These are phyloP conservation scores for Macrosiphum euphorbiae DNA, from an alignment of 2,888 invertebrate species.

Conservation along the genomic window DNA sequence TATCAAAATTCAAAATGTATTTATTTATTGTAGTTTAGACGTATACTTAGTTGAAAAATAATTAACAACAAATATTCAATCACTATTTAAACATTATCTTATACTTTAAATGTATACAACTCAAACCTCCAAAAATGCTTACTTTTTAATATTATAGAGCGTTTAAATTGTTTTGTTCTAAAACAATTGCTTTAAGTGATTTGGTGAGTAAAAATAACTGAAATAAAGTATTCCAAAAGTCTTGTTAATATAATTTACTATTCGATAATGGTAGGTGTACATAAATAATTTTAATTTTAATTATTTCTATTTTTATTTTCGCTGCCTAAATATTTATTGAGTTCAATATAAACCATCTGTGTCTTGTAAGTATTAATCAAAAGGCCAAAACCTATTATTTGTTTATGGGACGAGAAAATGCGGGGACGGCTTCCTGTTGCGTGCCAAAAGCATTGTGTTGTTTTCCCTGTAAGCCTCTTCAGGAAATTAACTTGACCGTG, in stretches of 20 bases:
- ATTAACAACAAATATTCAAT: neutral
- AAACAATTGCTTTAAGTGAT: neutral
- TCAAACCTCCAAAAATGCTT: neutral
- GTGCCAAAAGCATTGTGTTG: constrained; percentile 53
- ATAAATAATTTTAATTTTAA: neutral
- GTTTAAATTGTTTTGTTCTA: neutral
- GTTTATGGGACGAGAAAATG: neutral
- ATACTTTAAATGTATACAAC: neutral
- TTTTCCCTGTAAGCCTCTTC: constrained; percentile 21
- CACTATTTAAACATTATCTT: neutral
- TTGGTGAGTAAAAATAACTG: neutral
- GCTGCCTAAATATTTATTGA: neutral
- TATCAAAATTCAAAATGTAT: neutral
- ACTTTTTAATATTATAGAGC: neutral
- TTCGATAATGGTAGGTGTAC: neutral
- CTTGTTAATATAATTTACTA: neutral
- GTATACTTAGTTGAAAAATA: neutral
- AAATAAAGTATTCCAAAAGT: neutral
- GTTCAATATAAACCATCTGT: neutral
- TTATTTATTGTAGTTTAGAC: neutral
- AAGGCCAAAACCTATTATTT: constrained; percentile 41
- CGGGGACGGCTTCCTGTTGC: constrained; percentile 50
- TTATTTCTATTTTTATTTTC: neutral
- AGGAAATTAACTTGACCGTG: constrained; percentile 33
- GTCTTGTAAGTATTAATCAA: constrained; percentile 39